These are phyloP conservation scores for Coremacera marginata DNA, from an alignment of 2,888 invertebrate species.

Conservation along the genomic window DNA sequence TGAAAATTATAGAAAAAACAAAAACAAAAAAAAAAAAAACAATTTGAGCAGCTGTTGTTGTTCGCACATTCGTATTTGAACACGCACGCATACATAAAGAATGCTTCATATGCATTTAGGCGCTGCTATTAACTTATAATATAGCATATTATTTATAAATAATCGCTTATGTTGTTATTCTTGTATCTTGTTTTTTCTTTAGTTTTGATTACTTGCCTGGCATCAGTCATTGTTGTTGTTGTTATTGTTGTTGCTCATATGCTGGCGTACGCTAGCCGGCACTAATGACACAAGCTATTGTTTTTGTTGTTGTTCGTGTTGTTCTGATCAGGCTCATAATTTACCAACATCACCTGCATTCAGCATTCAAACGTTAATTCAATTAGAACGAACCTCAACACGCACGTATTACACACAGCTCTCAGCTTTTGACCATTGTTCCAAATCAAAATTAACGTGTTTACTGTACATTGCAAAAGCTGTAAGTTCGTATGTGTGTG, in stretches of 20 bases:
- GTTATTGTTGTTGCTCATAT: too few species aligned
- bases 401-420: background rate
- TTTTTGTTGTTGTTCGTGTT: too few species aligned
- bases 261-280: too few species aligned
- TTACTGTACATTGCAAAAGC: background rate
- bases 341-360: background rate
- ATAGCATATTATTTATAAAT: background rate
- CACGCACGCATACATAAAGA: background rate
- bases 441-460: too few species aligned
- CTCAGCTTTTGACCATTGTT: background rate
- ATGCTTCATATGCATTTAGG: background rate
- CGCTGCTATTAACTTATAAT: background rate
- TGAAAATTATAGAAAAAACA: background rate
- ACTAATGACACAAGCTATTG: too few species aligned
- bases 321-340: too few species aligned
- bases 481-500: background rate
- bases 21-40: background rate
- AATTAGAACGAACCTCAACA: conserved; percentile 1
- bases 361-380: background rate
- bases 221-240: too few species aligned
- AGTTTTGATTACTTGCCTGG: too few species aligned
- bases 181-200: too few species aligned
- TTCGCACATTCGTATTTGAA: background rate
- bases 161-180: too few species aligned
- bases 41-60: background rate